Evolutionary conservation across 1,140 invertebrate species (phyloP), one percentile per base, ranked within the genome.

Genomic region (Pinna nobilis): DNA sequence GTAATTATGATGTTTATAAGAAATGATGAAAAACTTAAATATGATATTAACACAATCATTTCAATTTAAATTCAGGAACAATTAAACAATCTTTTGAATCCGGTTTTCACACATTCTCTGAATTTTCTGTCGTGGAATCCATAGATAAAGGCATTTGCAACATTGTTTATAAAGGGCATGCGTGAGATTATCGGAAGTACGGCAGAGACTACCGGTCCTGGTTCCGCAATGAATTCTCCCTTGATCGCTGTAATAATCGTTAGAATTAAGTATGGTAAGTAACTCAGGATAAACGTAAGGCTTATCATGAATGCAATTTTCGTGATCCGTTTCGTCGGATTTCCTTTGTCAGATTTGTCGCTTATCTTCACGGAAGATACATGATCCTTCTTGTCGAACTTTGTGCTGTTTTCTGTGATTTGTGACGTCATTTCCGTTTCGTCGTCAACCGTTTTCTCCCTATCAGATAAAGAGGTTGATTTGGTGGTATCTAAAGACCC

Each of bases 261-360:
- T 20, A 70, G 30, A 9, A 61, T 51, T 39, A 44, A 70, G 51
- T 70, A 32, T 3, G 68, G 68, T 13, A 70, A n/a, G 13, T 70
- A 70, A 50, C 57, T 50, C 3, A 70, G 32, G 9, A 70, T 60
- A 28, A 70, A 70, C 15, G 68, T 59, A 3, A 63, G n/a, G 2
- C 57, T 61, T 25, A 70, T 61, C 2, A 44, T 59, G 18, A 70
- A 50, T 59, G 63, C 63, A 15, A 70, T 39, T 59, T 70, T 70
- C 1, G 68, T 70, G 2, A 70, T 41, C 20, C 44, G 44, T n/a
- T n/a, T n/a, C n/a, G n/a, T n/a, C 9, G 39, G 39, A n/a, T 44
- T 44, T 11, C 39, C n/a, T 44, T 61, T 61, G 25, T 61, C 23
- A 18, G 13, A 13, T 18, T 53, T 25, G 13, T 53, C 3, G 25